Conservation (phyloP, 2,888 invertebrate genomes). For the Xestia ashworthii region DNA sequence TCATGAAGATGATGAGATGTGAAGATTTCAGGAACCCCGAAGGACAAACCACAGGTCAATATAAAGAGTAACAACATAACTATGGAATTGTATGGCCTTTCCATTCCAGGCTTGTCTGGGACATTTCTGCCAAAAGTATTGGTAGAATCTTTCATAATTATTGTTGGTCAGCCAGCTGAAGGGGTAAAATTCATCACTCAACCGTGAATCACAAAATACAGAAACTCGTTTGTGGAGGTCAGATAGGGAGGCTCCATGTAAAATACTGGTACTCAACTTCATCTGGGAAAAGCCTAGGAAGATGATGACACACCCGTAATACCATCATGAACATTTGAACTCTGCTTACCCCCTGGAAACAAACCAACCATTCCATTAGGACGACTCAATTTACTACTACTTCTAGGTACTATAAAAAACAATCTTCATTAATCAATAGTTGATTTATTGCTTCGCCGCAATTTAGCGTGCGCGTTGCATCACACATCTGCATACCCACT, state of each 20-base stretch:
- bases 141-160: background rate
- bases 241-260: background rate
- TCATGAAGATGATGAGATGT: too few relatives aligned
- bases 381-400: conserved; percentile 43
- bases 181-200: background rate
- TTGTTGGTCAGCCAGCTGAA: background rate
- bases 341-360: background rate
- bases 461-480: conserved; percentile 45
- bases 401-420: conserved; percentile 39
- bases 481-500: conserved; percentile 53
- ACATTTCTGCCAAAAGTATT: background rate
- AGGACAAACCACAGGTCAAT: background rate
- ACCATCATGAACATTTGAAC: background rate
- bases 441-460: conserved; percentile 26
- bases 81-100: background rate
- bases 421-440: conserved; percentile 48
- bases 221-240: background rate
- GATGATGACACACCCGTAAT: background rate
- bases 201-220: background rate
- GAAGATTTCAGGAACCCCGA: background rate
- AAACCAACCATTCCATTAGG: conserved; percentile 21
- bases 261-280: background rate
- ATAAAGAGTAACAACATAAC: background rate
- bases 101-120: background rate
- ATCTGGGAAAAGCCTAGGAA: background rate